Percentiles rank a stretch among this genome's conserved stretches.
Conservation (phyloP, 2,888 invertebrate species). For the Folsomia candida region DNA sequence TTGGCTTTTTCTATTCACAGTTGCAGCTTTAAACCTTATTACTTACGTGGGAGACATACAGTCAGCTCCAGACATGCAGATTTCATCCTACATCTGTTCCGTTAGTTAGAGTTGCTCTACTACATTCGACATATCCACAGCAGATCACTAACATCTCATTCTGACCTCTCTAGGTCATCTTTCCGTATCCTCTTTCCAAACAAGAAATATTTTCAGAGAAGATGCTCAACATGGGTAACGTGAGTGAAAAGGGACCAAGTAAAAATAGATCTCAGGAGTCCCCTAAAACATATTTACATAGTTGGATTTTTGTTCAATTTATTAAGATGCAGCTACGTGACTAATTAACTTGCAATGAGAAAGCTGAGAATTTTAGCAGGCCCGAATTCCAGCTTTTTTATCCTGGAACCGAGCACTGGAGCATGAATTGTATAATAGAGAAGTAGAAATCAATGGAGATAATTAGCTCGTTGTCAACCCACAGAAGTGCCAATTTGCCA, state of each 20-base stretch:
- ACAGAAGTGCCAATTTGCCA: too few species aligned
- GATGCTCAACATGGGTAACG: neutral
- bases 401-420: too few species aligned
- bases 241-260: neutral
- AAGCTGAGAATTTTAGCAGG: too few species aligned
- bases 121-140: slow-evolving; percentile 19
- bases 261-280: neutral
- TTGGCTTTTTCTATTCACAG: slow-evolving; percentile 3
- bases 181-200: neutral
- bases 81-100: slow-evolving; percentile 37
- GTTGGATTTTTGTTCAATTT: too few species aligned
- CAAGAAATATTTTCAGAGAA: neutral
- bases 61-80: slow-evolving; percentile 4
- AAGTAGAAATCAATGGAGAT: too few species aligned
- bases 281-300: neutral
- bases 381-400: too few species aligned
- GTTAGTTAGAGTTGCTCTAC: slow-evolving; percentile 8
- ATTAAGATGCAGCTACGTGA: too few species aligned
- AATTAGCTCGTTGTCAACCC: too few species aligned
- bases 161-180: slow-evolving; percentile 49
- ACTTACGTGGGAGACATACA: too few species aligned
- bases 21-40: neutral
- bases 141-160: slow-evolving; percentile 51
- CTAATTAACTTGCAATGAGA: too few species aligned
- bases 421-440: too few species aligned